Conservation (phyloP, 1,140 invertebrate genomes). For the Theocolax elegans region DNA sequence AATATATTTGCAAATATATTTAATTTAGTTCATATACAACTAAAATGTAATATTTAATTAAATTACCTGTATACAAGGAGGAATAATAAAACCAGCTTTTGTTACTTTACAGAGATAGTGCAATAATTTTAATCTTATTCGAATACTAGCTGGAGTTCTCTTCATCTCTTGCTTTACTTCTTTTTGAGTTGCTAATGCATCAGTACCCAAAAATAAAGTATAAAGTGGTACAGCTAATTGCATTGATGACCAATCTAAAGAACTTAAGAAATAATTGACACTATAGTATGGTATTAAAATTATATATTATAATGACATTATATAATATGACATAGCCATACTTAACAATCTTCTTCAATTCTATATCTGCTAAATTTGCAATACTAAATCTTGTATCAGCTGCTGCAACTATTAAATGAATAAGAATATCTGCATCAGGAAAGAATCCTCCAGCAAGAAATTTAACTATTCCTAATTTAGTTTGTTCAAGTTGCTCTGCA, state of each 20-base stretch:
- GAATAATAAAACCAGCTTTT: constrained; percentile 82
- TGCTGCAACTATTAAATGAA: constrained; percentile 84
- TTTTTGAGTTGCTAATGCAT: constrained; percentile 70
- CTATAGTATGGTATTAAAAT: neutral
- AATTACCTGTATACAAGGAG: constrained; percentile 80
- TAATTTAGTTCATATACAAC: no score
- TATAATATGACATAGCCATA: constrained; percentile 53
- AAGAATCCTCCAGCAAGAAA: constrained; percentile 84
- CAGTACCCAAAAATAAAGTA: constrained; percentile 80
- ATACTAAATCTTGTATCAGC: constrained; percentile 88
- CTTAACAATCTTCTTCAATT: constrained; percentile 79
- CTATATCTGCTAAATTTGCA: constrained; percentile 81
- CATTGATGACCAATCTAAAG: constrained; percentile 80
- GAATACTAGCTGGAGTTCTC: constrained; percentile 79
- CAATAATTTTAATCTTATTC: constrained; percentile 86
- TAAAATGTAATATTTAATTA: constrained; percentile 12
- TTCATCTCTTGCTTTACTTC: constrained; percentile 73
- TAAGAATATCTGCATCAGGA: constrained; percentile 78
- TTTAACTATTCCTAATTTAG: constrained; percentile 84
- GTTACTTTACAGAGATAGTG: constrained; percentile 84
- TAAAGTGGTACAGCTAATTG: constrained; percentile 79
- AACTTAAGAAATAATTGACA: constrained; percentile 65
- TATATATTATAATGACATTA: neutral
- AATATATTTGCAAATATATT: no score
- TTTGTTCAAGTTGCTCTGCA: constrained; percentile 84